Base-by-base conservation (phyloP, 2,888 invertebrate genomes). In the Stratiomys singularior region DNA sequence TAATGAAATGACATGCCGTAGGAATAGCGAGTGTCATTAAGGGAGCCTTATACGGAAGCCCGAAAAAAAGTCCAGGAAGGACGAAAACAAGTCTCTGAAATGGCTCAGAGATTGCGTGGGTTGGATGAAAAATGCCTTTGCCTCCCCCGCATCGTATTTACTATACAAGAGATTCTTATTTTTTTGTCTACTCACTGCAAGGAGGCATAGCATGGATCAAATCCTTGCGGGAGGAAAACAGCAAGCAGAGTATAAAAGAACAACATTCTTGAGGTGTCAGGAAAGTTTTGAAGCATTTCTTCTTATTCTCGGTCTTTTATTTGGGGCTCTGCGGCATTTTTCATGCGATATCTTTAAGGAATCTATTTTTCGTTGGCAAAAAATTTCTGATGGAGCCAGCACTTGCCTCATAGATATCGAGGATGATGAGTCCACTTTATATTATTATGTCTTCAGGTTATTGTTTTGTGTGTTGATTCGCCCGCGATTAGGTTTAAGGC, bases 1-100 rank as follows among this genome's bases (percentile, higher is more conserved):
- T 78, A 78, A 77, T 78, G 77, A 78, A 77, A 78, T 76, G 60
- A 52, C 71, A 76, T 44, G 28, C 60, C 47, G 46, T 25, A 5
- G 69, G 25, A 47, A 46, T 58, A 37, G 44, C 58, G 58, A 18
- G 18, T 27, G 30, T 60, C 46, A 44, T 60, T 60, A 71, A 47
- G 52, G 47, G 52, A 64, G 76, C 18, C n/a, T 47, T 63, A 25
- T 21, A 76, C 72, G 46, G 71, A 72, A 72, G 5, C 28, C 37
- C 28, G 21, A n/a, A n/a, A 28, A 58, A 56, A 72, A 7, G 27
- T 30, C 18, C 30, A 28, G 28, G 18, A 27, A 56, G 58, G 15
- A 52, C 18, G 9, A 58, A 25, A 25, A 72, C 28, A 72, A 28
- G 58, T 11, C 56, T 58, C 58, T 30, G n/a, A 58, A 72, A 58